Evolutionary conservation across 2,797 vertebrate species (phyloP).

Genomic region (Malurus splendens): DNA sequence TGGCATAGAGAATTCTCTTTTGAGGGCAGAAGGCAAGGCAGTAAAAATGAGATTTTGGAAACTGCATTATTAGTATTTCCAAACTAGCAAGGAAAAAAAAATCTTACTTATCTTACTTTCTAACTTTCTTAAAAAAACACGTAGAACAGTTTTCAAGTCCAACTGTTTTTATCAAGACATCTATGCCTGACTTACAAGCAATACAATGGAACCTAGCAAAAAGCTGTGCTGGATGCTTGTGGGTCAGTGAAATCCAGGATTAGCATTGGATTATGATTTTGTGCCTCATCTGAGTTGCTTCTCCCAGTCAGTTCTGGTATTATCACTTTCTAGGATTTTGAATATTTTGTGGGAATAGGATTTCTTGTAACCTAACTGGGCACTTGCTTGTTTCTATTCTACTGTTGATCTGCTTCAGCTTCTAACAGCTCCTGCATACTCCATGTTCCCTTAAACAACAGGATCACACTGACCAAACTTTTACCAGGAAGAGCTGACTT

Average conservation of each 20-base stretch:
- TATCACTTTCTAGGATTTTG: background rate
- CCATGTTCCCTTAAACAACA: background rate
- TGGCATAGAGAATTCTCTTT: background rate
- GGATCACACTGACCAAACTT: fast-evolving
- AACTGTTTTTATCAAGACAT: background rate
- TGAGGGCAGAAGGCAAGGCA: background rate
- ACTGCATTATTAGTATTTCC: background rate
- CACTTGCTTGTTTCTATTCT: background rate
- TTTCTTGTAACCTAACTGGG: background rate
- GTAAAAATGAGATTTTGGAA: background rate
- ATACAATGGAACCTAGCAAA: background rate
- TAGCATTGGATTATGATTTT: background rate
- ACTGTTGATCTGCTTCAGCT: background rate
- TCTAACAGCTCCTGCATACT: background rate
- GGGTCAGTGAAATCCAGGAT: background rate
- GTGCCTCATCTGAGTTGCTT: background rate
- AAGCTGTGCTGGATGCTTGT: background rate
- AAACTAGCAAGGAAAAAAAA: background rate
- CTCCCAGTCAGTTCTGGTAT: background rate
- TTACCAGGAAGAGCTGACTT: background rate
- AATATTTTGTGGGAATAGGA: background rate
- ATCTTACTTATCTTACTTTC: background rate
- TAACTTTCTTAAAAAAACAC: background rate
- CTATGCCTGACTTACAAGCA: fast-evolving
- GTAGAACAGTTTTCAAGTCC: background rate